Conservation (phyloP, 2,888 invertebrate genomes). For the Tachina grossa region DNA sequence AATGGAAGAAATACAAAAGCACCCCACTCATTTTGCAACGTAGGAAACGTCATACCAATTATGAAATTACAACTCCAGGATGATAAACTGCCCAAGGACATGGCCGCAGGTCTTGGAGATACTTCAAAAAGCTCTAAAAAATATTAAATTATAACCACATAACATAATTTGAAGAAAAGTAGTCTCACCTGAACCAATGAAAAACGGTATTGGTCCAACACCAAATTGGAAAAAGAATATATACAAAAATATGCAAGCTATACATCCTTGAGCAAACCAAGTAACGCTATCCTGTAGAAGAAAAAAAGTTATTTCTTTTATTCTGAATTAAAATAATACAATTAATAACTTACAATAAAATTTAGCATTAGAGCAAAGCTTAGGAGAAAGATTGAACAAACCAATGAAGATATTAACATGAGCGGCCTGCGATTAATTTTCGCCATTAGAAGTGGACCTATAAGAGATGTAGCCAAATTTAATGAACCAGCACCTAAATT, state of each 20-base stretch:
- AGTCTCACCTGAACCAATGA: constrained; percentile 88
- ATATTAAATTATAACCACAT: constrained; percentile 65
- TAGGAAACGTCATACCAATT: constrained; percentile 90
- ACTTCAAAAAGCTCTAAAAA: constrained; percentile 90
- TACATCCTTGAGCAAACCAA: constrained; percentile 89
- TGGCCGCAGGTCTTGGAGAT: constrained; percentile 90
- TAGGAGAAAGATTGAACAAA: constrained; percentile 85
- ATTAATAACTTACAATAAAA: constrained; percentile 85
- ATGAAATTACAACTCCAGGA: constrained; percentile 95
- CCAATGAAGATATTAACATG: constrained; percentile 86
- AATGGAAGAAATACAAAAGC: constrained; percentile 90
- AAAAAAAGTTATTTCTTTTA: constrained; percentile 1
- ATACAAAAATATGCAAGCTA: constrained; percentile 88
- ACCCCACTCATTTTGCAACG: constrained; percentile 86
- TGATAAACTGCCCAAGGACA: constrained; percentile 92
- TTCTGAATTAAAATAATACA: neutral
- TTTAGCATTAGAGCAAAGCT: constrained; percentile 86
- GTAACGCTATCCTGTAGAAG: constrained; percentile 83
- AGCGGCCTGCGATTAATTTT: constrained; percentile 87
- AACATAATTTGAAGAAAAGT: neutral
- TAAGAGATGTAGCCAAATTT: constrained; percentile 86
- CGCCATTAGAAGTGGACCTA: constrained; percentile 87
- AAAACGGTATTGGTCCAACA: constrained; percentile 93
- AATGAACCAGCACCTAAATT: constrained; percentile 90
- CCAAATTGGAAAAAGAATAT: constrained; percentile 92